Percentiles rank a stretch among this genome's conserved stretches.
phyloP scores from a whole-genome alignment of 2,888 invertebrate species.

The Troides oblongomaculatus region DNA sequence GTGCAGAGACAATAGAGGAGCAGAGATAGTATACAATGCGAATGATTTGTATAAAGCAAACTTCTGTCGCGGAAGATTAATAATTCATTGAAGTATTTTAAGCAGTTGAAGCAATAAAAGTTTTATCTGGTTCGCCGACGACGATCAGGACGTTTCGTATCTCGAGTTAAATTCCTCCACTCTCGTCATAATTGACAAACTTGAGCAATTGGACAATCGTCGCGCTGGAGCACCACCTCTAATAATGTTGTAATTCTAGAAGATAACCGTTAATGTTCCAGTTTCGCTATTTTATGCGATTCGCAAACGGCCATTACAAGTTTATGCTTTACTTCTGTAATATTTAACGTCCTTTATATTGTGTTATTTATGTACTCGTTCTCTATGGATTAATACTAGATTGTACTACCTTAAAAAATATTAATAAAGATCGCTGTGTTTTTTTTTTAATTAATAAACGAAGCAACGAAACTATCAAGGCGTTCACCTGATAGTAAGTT shows the following conservation, averaged over 20 bases:
- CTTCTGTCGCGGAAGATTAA: background rate
- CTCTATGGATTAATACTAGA: too few relatives aligned
- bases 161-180: slow-evolving; percentile 41
- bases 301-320: slow-evolving; percentile 20
- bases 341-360: background rate
- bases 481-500: too few relatives aligned
- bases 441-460: too few relatives aligned
- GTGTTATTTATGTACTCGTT: background rate
- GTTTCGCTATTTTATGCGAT: slow-evolving; percentile 25
- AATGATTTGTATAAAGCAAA: background rate
- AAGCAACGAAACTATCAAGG: too few relatives aligned
- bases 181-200: slow-evolving; percentile 61
- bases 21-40: too few relatives aligned
- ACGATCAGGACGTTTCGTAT: slow-evolving; percentile 37
- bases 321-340: slow-evolving; percentile 4
- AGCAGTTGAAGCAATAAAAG: slow-evolving; percentile 33
- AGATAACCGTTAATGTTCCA: slow-evolving; percentile 43
- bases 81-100: slow-evolving; percentile 2
- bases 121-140: slow-evolving; percentile 53
- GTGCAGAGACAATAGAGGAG: too few relatives aligned
- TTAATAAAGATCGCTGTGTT: too few relatives aligned
- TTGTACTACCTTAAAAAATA: too few relatives aligned
- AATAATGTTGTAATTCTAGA: slow-evolving; percentile 52
- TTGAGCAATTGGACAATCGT: slow-evolving; percentile 60
- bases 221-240: slow-evolving; percentile 47